These are phyloP conservation scores for Sinelater perroti DNA, from an alignment of 2,888 invertebrate species.

Conservation along the genomic window DNA sequence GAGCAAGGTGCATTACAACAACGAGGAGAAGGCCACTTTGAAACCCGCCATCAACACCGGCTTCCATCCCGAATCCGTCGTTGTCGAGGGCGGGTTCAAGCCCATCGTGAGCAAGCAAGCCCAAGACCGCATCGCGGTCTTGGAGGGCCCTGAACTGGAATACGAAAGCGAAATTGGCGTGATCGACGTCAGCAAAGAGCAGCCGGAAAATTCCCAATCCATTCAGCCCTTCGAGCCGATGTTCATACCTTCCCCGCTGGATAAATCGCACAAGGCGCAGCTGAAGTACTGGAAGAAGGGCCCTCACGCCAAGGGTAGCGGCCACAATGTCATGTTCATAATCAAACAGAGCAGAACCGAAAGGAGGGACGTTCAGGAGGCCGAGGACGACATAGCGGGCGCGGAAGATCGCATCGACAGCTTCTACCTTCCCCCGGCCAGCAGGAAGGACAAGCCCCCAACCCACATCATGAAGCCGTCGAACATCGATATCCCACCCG, in stretches of 20 bases:
- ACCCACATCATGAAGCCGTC: conserved; percentile 47
- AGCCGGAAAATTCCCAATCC: conserved; percentile 61
- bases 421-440: conserved; percentile 77
- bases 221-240: conserved; percentile 80
- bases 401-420: conserved; percentile 77
- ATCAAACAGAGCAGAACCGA: conserved; percentile 38
- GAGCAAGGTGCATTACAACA: conserved; percentile 30
- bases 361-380: conserved; percentile 16
- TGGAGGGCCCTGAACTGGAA: conserved; percentile 53
- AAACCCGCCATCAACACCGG: conserved; percentile 76
- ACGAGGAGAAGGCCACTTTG: conserved; percentile 32
- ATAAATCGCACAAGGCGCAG: conserved; percentile 51
- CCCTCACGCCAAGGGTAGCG: conserved; percentile 54
- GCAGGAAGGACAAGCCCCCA: conserved; percentile 58
- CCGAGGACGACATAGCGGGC: conserved; percentile 66
- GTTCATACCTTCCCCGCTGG: conserved; percentile 83
- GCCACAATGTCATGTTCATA: conserved; percentile 31
- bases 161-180: conserved; percentile 64
- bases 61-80: conserved; percentile 81
- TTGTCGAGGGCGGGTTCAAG: conserved; percentile 85
- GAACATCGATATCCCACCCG: conserved; percentile 63
- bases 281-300: conserved; percentile 5
- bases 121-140: conserved; percentile 63
- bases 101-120: conserved; percentile 74
- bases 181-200: conserved; percentile 61